These are phyloP conservation scores for Hipposideros larvatus DNA, from an alignment of 2,797 vertebrate species.

Conservation along the genomic window DNA sequence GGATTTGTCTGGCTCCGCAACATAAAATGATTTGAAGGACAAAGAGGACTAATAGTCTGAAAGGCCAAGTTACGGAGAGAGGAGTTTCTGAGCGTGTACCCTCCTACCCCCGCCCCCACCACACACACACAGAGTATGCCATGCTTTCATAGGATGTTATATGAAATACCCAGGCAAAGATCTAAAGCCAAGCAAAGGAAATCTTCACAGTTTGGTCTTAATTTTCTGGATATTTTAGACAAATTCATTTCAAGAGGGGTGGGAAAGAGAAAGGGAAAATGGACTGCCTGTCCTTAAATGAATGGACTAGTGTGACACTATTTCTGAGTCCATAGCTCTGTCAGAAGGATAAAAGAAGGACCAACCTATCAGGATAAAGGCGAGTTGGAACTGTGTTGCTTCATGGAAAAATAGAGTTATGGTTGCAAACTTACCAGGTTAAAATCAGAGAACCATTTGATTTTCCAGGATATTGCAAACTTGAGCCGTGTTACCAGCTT, in stretches of 20 bases:
- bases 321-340: accelerated
- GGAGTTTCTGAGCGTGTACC: background rate
- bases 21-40: constrained; percentile 36
- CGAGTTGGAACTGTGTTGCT: background rate
- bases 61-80: background rate
- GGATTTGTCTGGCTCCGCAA: constrained; percentile 16
- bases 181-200: background rate
- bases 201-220: background rate
- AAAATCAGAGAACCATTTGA: background rate
- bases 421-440: background rate
- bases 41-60: background rate
- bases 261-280: background rate
- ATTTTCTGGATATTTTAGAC: background rate
- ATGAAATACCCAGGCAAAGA: background rate
- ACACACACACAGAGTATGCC: background rate
- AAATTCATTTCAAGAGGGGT: background rate
- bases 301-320: background rate
- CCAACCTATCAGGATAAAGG: background rate
- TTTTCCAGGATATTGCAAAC: background rate
- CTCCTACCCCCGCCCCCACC: no score
- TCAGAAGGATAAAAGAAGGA: background rate
- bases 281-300: background rate
- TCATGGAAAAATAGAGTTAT: background rate
- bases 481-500: background rate
- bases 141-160: background rate